phyloP scores from a whole-genome alignment of 2,797 vertebrate genomes.

The Lepus oiostolus region DNA sequence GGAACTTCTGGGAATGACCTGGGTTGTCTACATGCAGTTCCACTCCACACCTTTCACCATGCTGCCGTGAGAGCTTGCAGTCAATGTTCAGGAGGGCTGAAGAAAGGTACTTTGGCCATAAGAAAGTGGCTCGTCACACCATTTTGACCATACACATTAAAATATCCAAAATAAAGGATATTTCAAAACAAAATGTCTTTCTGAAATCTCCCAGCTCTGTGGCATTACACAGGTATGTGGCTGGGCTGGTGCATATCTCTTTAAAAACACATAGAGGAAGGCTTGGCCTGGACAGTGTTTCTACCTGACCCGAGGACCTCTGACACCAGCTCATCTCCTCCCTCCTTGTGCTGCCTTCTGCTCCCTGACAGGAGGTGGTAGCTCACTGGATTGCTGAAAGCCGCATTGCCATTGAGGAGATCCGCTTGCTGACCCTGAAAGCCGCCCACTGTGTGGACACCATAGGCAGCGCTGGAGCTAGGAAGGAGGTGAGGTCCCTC shows the following conservation, averaged over 20 bases:
- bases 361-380: constrained; percentile 92
- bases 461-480: constrained; percentile 90
- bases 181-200: constrained; percentile 29
- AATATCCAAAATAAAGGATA: constrained; percentile 17
- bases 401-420: constrained; percentile 94
- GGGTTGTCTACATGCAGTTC: neutral
- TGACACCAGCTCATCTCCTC: neutral
- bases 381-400: constrained; percentile 97
- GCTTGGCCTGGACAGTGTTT: neutral
- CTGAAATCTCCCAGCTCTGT: neutral
- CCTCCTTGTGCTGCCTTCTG: neutral
- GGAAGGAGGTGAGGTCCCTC: constrained; percentile 91
- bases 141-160: neutral
- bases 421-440: constrained; percentile 93
- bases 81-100: neutral
- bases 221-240: neutral
- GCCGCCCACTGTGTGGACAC: constrained; percentile 92
- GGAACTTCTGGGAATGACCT: neutral
- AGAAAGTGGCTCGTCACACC: neutral
- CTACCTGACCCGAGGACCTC: neutral
- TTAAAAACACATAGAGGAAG: neutral
- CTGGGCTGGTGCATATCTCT: neutral
- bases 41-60: neutral
- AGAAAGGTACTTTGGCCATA: neutral
- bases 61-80: neutral